phyloP scores from a whole-genome alignment of 2,888 invertebrate species.

The Oligia fasciuncula region DNA sequence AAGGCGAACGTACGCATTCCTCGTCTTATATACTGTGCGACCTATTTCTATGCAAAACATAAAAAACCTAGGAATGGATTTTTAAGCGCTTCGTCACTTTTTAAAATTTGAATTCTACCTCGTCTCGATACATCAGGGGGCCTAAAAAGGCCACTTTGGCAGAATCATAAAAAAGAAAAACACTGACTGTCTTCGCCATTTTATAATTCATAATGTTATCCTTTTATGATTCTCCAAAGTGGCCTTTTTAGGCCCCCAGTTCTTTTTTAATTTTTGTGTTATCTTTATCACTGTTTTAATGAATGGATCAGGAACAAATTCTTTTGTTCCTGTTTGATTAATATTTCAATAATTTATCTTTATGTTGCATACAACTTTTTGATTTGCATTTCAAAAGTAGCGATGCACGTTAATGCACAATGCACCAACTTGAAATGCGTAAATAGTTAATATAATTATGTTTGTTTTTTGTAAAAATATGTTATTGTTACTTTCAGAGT shows the following conservation, averaged over 20 bases:
- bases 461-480: background rate
- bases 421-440: background rate
- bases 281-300: background rate
- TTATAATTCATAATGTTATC: no score
- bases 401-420: background rate
- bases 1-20: constrained; percentile 29
- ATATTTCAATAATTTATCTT: background rate
- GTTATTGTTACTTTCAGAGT: background rate
- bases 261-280: background rate
- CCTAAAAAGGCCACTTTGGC: no score
- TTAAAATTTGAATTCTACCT: background rate
- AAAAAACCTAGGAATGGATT: background rate
- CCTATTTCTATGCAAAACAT: constrained; percentile 26
- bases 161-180: no score
- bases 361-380: background rate
- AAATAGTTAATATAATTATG: background rate
- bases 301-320: constrained; percentile 4
- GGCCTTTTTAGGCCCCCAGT: no score
- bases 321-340: background rate
- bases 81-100: background rate
- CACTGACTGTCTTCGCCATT: no score
- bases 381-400: background rate
- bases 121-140: background rate
- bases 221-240: no score
- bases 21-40: constrained; percentile 58